Percentiles rank a stretch among this genome's conserved stretches.
Conservation (phyloP, 2,797 vertebrate species). For the Danio tinwini region DNA sequence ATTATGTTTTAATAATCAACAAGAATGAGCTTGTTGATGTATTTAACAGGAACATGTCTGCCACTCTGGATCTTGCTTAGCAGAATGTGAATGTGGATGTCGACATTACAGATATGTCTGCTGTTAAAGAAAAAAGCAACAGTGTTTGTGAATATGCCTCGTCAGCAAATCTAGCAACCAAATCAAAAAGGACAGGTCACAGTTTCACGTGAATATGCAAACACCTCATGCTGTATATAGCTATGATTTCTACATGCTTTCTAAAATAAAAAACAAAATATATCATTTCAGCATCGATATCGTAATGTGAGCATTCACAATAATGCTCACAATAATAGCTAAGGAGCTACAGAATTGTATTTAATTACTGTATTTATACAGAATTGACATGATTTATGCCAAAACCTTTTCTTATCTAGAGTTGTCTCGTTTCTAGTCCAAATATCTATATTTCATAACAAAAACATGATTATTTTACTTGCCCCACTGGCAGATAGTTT, state of each 20-base stretch:
- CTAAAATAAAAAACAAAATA: too few relatives aligned
- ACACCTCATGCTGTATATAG: not conserved
- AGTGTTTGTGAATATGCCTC: conserved; percentile 10
- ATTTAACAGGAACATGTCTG: not conserved
- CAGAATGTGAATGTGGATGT: not conserved
- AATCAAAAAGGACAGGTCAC: conserved; percentile 3
- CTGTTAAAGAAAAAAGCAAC: conserved; percentile 24
- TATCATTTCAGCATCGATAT: too few relatives aligned
- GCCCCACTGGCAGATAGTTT: too few relatives aligned
- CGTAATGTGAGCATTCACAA: too few relatives aligned
- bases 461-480: too few relatives aligned
- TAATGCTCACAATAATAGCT: too few relatives aligned
- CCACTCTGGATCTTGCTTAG: conserved; percentile 16
- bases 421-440: too few relatives aligned
- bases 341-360: too few relatives aligned
- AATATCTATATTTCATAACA: too few relatives aligned
- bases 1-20: conserved; percentile 5
- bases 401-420: too few relatives aligned
- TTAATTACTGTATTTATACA: too few relatives aligned
- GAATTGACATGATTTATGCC: too few relatives aligned
- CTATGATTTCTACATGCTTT: not conserved
- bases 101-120: conserved; percentile 15
- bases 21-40: not conserved
- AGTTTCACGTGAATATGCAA: not conserved
- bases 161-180: not conserved